Evolutionary conservation across 2,113 vertebrate genomes (phyloP), one percentile per base, ranked within the genome.

Genomic region (Xenus cinereus): DNA sequence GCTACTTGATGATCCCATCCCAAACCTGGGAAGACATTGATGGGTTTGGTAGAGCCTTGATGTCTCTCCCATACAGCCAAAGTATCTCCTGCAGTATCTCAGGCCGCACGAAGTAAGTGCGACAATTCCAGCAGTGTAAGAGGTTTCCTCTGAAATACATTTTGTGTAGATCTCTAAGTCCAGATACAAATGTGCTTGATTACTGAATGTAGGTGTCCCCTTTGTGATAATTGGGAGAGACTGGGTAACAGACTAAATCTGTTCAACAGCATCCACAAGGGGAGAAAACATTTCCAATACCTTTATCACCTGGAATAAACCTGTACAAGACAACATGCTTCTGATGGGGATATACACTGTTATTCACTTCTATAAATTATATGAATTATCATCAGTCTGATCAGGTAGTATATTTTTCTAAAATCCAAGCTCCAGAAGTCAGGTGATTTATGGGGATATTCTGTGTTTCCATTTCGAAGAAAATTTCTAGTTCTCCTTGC

Each of bases 21-120:
- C 0, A 0, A 84, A 39, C 33, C 17, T 46, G 56, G 32, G 46
- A 19, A 72, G 51, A 23, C 35, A 9, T 8, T 6, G 32, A 7
- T 51, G 73, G 37, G 14, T 71, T 79, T 71, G 14, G 32, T 23
- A 50, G 32, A 89, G 56, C 46, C 32, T 18, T 45, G 46, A 43
- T 71, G 51, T 63, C 35, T 73, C 39, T 63, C 30, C 48, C 54
- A 6, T 11, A 7, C 43, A 84, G 56, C 64, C 63, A 53, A 35
- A 62, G 39, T 37, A 54, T 26, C 48, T 67, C 17, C 46, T 69
- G 54, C 33, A 10, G 15, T 48, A 11, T 33, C 50, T 68, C 37
- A 14, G 39, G 66, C 43, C 82, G 53, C 39, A 32, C 45, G 63
- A 68, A 48, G 37, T 46, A 54, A 68, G 26, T 37, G 56, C 53